Percentiles rank a stretch among this genome's conserved stretches.
Conservation (phyloP, 2,113 vertebrate species). For the Illadopsis cleaveri region DNA sequence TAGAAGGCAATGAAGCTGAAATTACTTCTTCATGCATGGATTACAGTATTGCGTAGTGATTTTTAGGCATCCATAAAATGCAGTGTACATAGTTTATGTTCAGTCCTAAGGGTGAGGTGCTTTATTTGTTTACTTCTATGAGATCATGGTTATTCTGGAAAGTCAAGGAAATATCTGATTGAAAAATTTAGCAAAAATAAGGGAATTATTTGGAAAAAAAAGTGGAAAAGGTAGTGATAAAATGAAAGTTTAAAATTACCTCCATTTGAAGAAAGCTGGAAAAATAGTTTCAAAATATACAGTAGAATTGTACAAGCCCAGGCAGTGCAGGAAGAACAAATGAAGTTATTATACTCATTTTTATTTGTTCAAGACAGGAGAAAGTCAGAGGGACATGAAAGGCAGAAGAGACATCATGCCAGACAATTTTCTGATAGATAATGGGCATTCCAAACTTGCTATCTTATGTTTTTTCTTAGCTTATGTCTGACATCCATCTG, state of each 20-base stretch:
- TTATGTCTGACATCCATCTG: neutral
- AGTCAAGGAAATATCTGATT: neutral
- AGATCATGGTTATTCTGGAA: neutral
- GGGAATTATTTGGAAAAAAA: neutral
- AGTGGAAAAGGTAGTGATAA: neutral
- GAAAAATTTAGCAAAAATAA: neutral
- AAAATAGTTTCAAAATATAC: neutral
- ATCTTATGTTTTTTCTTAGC: neutral
- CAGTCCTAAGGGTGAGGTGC: neutral
- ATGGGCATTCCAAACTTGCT: neutral
- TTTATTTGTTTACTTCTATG: neutral
- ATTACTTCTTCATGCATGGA: slow-evolving; percentile 18
- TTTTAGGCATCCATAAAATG: slow-evolving; percentile 32
- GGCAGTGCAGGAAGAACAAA: neutral
- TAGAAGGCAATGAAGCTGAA: slow-evolving; percentile 23
- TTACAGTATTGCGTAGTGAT: neutral
- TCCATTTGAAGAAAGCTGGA: neutral
- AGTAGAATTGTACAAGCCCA: neutral
- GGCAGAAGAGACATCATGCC: neutral
- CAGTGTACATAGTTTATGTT: neutral
- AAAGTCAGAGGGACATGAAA: neutral
- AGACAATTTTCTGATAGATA: neutral
- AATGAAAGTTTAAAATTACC: neutral
- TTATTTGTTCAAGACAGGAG: neutral
- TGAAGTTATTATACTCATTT: neutral